Conservation (phyloP, 2,888 invertebrate species). For the Dolichopus griseipennis region DNA sequence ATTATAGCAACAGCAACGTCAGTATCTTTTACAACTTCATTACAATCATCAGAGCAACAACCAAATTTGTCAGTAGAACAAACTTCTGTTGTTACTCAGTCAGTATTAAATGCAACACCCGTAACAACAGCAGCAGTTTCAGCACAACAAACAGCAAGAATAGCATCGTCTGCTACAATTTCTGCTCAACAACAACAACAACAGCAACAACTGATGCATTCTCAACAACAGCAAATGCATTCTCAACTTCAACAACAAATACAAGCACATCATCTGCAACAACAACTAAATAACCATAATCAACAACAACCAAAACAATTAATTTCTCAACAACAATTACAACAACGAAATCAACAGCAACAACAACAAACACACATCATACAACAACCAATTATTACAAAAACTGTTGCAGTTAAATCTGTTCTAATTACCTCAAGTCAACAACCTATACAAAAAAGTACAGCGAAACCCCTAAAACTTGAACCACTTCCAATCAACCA, state of each 20-base stretch:
- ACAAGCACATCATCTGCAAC: conserved; percentile 19
- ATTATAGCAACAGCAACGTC: conserved; percentile 26
- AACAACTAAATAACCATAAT: conserved; percentile 17
- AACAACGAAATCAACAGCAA: conserved; percentile 23
- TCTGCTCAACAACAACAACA: conserved; percentile 18
- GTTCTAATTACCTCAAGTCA: conserved; percentile 30
- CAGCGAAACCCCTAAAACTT: conserved; percentile 7
- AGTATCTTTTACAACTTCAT: conserved; percentile 12
- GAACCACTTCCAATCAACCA: conserved; percentile 18
- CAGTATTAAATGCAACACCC: conserved; percentile 20
- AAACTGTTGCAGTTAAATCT: conserved; percentile 34
- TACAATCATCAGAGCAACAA: conserved; percentile 33
- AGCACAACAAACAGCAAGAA: conserved; percentile 21
- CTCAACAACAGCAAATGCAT: conserved; percentile 18
- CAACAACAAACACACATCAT: conserved; percentile 36
- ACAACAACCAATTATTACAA: conserved; percentile 37
- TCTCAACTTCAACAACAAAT: conserved; percentile 20
- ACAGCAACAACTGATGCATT: conserved; percentile 22
- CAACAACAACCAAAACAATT: conserved; percentile 13
- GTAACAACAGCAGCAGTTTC: conserved; percentile 19
- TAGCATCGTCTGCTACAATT: conserved; percentile 19
- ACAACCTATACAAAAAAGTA: conserved; percentile 20
- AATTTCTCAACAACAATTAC: conserved; percentile 19
- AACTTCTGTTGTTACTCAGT: neutral
- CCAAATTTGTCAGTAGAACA: conserved; percentile 33